Evolutionary conservation across 2,113 vertebrate genomes (phyloP), one percentile per base, ranked within the genome.

Genomic region (Megalops atlanticus): DNA sequence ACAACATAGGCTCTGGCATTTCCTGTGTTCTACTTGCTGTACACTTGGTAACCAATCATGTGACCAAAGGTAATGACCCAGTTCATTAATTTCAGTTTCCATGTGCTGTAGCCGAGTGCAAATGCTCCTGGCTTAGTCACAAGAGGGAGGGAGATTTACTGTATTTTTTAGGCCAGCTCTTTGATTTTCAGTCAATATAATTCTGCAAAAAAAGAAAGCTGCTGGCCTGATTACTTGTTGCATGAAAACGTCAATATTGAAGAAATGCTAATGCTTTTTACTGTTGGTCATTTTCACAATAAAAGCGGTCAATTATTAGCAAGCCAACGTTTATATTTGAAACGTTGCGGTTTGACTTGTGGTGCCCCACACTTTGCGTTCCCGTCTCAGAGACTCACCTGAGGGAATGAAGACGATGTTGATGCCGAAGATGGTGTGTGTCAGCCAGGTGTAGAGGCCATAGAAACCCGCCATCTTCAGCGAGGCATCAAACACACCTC

Each of bases 391-490:
- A 54, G 18, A 88, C 92, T 96, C 94, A 99, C 98, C 98, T 87
- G 98, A 98, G 31, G 98, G 98, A 90, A 99, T 99, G 94, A 99
- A 99, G 91, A 99, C 95, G 70, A 99, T 96, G 90, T 97, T 99
- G 93, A 99, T 99, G 88, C 98, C 98, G 92, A 99, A 99, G 89
- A 99, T 90, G 73, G 98, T 99, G 90, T 99, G 98, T 77, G 98
- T 99, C 89, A 99, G 94, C 98, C 98, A 99, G 45, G 98, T 99
- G 85, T 99, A 99, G 85, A 99, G 93, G 85, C 98, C 98, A 58
- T 99, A 99, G 94, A 99, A 99, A 31, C 94, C 96, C 18, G 98
- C 98, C 98, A 99, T 99, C 93, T 99, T 99, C 89, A 99, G 95
- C 64, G 98, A 99, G 80, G 98, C 98, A 88, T 99, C 98, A 87